Base-by-base conservation (phyloP, 2,113 vertebrate species). In the Xyrauchen texanus region DNA sequence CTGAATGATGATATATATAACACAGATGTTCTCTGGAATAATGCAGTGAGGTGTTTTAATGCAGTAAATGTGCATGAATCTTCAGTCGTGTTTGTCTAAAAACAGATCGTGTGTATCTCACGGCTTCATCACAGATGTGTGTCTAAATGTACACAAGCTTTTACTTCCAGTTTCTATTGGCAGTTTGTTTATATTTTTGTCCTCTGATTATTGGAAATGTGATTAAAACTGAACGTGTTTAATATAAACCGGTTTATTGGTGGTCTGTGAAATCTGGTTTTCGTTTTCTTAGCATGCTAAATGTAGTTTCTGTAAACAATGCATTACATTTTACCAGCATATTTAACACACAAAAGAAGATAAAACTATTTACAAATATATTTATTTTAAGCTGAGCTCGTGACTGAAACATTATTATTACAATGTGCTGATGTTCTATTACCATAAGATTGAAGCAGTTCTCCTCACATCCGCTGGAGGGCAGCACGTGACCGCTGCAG, bases 151-250 rank as follows among this genome's bases (percentile, higher is more conserved):
- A 34, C 21, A 34, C 21, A 34, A 34, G 21, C 21, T 34, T 34
- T 34, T 34, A 34, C 3, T 34, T 34, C 3, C 21, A 34, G 1
- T 34, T 76, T 88, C 45, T 8, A 34, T 76, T 78, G 12, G 58
- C 53, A 77, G 58, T 75, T 85, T 85, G 82, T 67, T 47, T 79
- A 75, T 57, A 81, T 65, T 71, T 75, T 76, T 85, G 81, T 60
- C 3, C 76, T 86, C 64, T 82, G 74, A 72, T 86, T 86, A 86
- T 85, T 87, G 85, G 85, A 89, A 86, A 87, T 75, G 62, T 68
- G 85, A 91, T 86, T 92, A 93, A 92, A 90, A 13, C 6, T n/a
- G n/a, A 71, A 72, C 52, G 78, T 65, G 89, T 93, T 91, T 91
- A 90, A 83, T 88, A 91, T 42, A 89, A 72, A 5, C 77, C 5